These are phyloP conservation scores for Papilio polyxenes DNA, from an alignment of 1,140 invertebrate genomes.

Conservation along the genomic window DNA sequence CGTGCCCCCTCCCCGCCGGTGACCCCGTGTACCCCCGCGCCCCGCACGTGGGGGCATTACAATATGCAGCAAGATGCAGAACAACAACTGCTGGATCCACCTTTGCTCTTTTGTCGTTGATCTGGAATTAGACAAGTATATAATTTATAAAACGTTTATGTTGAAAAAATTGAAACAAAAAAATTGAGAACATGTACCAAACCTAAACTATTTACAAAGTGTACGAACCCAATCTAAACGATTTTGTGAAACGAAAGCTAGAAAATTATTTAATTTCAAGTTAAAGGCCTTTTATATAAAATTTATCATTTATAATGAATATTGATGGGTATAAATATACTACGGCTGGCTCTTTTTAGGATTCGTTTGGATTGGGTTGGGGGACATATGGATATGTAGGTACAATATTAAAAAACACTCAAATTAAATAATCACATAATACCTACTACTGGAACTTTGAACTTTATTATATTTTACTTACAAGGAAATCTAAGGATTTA, in stretches of 20 bases:
- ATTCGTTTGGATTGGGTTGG: conserved; percentile 5
- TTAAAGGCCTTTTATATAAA: not conserved
- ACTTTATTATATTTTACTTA: conserved; percentile 47
- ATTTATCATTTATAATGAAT: no score
- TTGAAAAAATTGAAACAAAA: not conserved
- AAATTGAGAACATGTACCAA: no score
- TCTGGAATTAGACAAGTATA: conserved; percentile 84
- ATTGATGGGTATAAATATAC: not conserved
- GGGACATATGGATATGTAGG: not conserved
- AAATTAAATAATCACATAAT: not conserved
- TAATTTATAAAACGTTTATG: not conserved
- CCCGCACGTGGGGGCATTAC: conserved; percentile 81
- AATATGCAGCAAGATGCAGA: conserved; percentile 95
- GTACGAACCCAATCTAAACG: not conserved
- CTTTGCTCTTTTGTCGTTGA: conserved; percentile 97
- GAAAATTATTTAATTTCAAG: not conserved
- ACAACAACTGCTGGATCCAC: conserved; percentile 95
- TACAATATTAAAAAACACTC: not conserved
- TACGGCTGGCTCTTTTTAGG: not conserved
- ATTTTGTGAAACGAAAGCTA: not conserved
- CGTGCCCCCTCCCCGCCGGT: conserved; percentile 48
- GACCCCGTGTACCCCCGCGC: conserved; percentile 41
- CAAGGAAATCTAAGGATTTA: conserved; percentile 44
- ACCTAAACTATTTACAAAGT: not conserved
- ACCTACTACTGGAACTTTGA: not conserved